Evolutionary conservation across 2,113 vertebrate genomes (phyloP).

Genomic region (Catharus minimus): DNA sequence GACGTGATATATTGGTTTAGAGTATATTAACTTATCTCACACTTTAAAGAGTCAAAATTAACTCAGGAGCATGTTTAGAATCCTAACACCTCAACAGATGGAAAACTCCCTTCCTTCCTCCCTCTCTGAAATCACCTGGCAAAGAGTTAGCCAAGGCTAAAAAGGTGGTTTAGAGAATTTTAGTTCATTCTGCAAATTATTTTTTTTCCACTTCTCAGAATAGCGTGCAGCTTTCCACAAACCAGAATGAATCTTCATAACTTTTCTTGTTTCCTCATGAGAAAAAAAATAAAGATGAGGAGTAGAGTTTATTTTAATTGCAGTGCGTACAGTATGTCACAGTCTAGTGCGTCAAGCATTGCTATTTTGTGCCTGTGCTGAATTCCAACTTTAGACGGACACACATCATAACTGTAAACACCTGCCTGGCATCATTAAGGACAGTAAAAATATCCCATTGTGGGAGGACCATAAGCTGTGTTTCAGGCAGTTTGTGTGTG

Average conservation of each 20-base stretch:
- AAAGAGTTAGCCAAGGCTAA: conserved; percentile 31
- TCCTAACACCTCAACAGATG: conserved; percentile 45
- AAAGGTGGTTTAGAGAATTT: conserved; percentile 20
- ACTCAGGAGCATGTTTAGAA: conserved; percentile 43
- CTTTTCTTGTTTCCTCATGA: not conserved
- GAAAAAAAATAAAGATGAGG: not conserved
- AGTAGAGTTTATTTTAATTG: conserved; percentile 59
- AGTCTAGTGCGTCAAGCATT: conserved; percentile 44
- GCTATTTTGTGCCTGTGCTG: conserved; percentile 54
- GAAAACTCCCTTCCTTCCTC: conserved; percentile 28
- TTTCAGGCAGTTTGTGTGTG: conserved; percentile 31
- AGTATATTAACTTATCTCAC: conserved; percentile 61
- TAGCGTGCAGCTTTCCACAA: not conserved
- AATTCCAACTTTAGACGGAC: conserved; percentile 54
- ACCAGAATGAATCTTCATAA: not conserved
- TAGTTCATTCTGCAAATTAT: not conserved
- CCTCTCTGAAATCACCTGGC: conserved; percentile 39
- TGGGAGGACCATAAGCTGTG: conserved; percentile 48
- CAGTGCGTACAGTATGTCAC: conserved; percentile 35
- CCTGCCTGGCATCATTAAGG: conserved; percentile 55
- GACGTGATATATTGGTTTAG: conserved; percentile 44
- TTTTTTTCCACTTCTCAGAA: conserved; percentile 36
- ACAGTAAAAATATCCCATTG: conserved; percentile 55
- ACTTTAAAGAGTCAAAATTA: conserved; percentile 62
- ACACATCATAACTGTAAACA: conserved; percentile 47